A percentile compares a stretch with the other conserved stretches of the same genome.
These are phyloP conservation scores for Malurus melanocephalus DNA, from an alignment of 2,113 vertebrate genomes.

Conservation along the genomic window DNA sequence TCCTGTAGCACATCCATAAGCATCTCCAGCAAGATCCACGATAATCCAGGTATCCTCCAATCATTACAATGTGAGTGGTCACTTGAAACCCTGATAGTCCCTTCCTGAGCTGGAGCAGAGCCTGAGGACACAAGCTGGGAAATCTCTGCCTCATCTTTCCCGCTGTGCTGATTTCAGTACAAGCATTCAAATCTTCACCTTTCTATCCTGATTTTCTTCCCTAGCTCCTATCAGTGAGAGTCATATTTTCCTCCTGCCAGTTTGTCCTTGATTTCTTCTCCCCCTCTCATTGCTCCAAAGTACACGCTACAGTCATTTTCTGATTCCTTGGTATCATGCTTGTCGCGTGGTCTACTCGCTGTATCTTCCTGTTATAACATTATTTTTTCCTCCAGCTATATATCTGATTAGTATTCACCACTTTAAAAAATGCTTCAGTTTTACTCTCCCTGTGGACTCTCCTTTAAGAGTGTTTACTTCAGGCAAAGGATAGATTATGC, in stretches of 20 bases:
- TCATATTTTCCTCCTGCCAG: neutral
- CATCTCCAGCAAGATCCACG: neutral
- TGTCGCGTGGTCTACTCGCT: neutral
- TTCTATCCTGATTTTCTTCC: neutral
- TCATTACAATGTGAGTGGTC: rapidly evolving
- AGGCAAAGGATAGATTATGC: conserved; percentile 36
- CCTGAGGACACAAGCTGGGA: neutral
- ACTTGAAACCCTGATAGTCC: neutral
- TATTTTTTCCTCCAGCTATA: neutral
- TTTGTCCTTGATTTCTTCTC: neutral
- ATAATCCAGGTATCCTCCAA: neutral
- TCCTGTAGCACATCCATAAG: neutral
- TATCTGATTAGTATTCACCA: conserved; percentile 38
- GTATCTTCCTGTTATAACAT: neutral
- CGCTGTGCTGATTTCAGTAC: neutral
- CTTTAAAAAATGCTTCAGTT: conserved; percentile 18
- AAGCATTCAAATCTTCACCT: neutral
- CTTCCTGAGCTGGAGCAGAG: neutral
- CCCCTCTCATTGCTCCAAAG: neutral
- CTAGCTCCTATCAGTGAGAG: neutral
- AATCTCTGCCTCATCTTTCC: neutral
- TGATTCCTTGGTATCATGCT: neutral
- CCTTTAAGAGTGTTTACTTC: conserved; percentile 42
- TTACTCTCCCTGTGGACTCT: conserved; percentile 7
- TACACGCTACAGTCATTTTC: neutral